Evolutionary conservation across 1,140 invertebrate species (phyloP).

Genomic region (Aphaenogaster floridana): DNA sequence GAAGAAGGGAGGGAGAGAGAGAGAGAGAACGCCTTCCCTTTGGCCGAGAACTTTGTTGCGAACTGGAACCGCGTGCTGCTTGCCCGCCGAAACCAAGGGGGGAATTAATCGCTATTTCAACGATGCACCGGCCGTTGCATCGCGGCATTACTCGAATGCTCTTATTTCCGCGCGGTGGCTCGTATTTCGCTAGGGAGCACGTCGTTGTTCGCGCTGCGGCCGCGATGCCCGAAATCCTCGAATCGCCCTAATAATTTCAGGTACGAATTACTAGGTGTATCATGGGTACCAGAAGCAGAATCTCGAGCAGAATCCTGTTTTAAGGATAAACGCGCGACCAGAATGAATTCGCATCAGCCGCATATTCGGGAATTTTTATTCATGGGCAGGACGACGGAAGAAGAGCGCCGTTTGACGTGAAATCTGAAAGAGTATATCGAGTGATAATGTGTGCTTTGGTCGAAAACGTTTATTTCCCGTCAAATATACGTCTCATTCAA

Average conservation of each 20-base stretch:
- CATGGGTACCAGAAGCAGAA: not conserved
- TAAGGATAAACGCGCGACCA: not conserved
- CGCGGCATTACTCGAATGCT: slow-evolving; percentile 72
- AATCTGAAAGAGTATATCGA: not conserved
- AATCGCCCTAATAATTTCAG: slow-evolving; percentile 41
- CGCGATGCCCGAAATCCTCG: slow-evolving; percentile 36
- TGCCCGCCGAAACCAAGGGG: slow-evolving; percentile 57
- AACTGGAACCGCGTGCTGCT: slow-evolving; percentile 61
- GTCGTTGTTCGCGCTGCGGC: slow-evolving; percentile 34
- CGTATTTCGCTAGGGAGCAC: slow-evolving; percentile 42
- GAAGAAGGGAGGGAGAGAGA: not conserved
- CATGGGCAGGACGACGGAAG: not conserved
- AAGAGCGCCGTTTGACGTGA: not conserved
- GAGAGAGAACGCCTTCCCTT: not conserved
- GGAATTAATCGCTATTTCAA: slow-evolving; percentile 75
- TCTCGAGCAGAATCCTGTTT: not conserved
- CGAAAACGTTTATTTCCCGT: not conserved
- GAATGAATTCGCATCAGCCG: not conserved
- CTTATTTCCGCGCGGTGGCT: slow-evolving; percentile 67
- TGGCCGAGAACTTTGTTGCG: slow-evolving; percentile 71
- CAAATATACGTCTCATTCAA: not conserved
- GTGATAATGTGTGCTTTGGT: not conserved
- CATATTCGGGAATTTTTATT: not conserved
- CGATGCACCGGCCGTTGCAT: slow-evolving; percentile 66
- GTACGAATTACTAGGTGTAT: not conserved